A percentile compares a stretch with the other conserved stretches of the same genome.
These are phyloP conservation scores for Melikaiella ostensackeni DNA, from an alignment of 2,888 invertebrate species.

Conservation along the genomic window DNA sequence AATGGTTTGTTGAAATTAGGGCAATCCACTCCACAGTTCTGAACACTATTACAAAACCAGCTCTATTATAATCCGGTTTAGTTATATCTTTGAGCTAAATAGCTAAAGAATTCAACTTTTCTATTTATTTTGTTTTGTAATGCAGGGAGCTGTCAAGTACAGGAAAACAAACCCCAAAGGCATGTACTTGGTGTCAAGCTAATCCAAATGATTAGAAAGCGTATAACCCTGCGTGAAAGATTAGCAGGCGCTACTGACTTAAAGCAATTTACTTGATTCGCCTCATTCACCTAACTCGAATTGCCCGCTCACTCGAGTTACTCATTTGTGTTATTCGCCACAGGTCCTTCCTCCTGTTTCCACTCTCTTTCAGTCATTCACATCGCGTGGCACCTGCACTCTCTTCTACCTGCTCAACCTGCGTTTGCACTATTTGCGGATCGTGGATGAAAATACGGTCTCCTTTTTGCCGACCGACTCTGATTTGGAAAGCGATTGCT, in stretches of 20 bases:
- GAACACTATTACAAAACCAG: background rate
- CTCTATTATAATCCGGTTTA: conserved; percentile 3
- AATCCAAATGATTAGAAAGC: conserved; percentile 71
- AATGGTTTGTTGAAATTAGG: background rate
- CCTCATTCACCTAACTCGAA: conserved; percentile 66
- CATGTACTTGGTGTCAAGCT: background rate
- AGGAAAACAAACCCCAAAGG: conserved; percentile 6
- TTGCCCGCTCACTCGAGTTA: conserved; percentile 66
- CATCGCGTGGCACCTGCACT: conserved; percentile 57
- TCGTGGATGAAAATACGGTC: background rate
- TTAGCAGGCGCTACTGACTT: conserved; percentile 67
- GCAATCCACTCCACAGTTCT: background rate
- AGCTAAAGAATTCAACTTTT: background rate
- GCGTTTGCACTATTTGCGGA: background rate
- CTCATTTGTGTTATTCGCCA: conserved; percentile 58
- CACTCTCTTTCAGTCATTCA: conserved; percentile 60
- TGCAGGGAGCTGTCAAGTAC: background rate
- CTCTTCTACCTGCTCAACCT: background rate
- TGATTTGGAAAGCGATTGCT: no score
- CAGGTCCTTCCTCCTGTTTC: conserved; percentile 51
- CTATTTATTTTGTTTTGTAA: background rate
- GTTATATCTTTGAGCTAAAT: background rate
- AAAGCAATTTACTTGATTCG: conserved; percentile 68
- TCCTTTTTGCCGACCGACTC: no score
- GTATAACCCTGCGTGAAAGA: conserved; percentile 65